Evolutionary conservation across 2,888 invertebrate genomes (phyloP).

Genomic region (Lampropteryx suffumata): DNA sequence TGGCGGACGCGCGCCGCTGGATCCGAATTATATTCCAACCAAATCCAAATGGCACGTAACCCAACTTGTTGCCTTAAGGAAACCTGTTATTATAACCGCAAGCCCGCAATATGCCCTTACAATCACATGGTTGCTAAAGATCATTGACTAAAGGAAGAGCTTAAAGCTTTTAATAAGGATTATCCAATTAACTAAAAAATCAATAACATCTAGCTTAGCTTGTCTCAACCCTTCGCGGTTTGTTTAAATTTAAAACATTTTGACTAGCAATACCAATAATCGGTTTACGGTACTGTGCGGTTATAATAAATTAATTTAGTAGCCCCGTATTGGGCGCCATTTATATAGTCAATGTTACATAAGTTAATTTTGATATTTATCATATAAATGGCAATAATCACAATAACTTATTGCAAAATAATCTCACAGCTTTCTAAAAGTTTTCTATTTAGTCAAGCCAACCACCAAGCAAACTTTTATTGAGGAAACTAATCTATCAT

Average conservation of each 20-base stretch:
- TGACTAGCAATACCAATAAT: too few relatives aligned
- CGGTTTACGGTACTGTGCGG: too few relatives aligned
- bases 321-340: too few relatives aligned
- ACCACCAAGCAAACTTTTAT: conserved; percentile 48
- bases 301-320: too few relatives aligned
- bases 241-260: too few relatives aligned
- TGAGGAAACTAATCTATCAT: conserved; percentile 62
- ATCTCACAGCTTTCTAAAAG: conserved; percentile 16
- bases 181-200: background rate
- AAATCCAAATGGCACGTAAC: conserved; percentile 76
- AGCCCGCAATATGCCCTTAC: conserved; percentile 37
- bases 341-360: too few relatives aligned
- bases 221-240: too few relatives aligned
- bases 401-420: background rate
- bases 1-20: conserved; percentile 72
- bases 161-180: background rate
- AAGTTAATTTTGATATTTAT: too few relatives aligned
- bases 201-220: too few relatives aligned
- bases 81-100: conserved; percentile 43
- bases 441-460: conserved; percentile 37
- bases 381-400: too few relatives aligned
- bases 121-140: conserved; percentile 31
- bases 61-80: conserved; percentile 75
- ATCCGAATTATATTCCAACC: conserved; percentile 68
- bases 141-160: conserved; percentile 24